A percentile compares a stretch with the other conserved stretches of the same genome.
phyloP scores from a whole-genome alignment of 2,888 invertebrate genomes.

The Camptogramma bilineatum region DNA sequence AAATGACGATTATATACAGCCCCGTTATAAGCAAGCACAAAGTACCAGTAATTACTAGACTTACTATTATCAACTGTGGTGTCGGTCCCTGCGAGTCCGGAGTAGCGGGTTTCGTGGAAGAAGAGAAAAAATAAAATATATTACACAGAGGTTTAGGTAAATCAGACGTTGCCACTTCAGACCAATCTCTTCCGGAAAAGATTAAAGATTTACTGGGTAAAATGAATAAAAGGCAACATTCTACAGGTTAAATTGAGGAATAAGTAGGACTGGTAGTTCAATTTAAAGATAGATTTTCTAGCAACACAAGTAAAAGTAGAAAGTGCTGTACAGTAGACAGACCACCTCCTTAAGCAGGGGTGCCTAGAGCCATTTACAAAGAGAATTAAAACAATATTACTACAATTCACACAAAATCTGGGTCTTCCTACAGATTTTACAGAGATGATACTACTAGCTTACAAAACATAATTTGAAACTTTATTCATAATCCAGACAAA shows the following conservation, averaged over 20 bases:
- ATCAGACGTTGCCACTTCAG: slow-evolving; percentile 46
- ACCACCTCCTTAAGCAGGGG: slow-evolving; percentile 55
- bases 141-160: slow-evolving; percentile 50
- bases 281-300: slow-evolving; percentile 31
- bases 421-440: slow-evolving; percentile 7
- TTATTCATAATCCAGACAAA: neutral
- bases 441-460: slow-evolving; percentile 2
- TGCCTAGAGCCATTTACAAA: slow-evolving; percentile 43
- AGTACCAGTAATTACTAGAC: slow-evolving; percentile 50
- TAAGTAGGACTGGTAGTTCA: neutral
- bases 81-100: slow-evolving; percentile 74
- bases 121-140: slow-evolving; percentile 61
- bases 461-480: neutral
- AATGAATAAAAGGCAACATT: neutral
- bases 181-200: neutral
- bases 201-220: neutral
- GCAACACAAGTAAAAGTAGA: slow-evolving; percentile 45
- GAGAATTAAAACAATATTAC: slow-evolving; percentile 26
- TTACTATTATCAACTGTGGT: slow-evolving; percentile 84
- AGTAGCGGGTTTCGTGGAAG: slow-evolving; percentile 58
- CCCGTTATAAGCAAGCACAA: neutral
- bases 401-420: slow-evolving; percentile 18
- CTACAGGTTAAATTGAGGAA: neutral
- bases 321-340: slow-evolving; percentile 51
- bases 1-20: neutral